Evolutionary conservation across 2,888 invertebrate species (phyloP), one percentile per base, ranked within the genome.

Genomic region (Eutolmus rufibarbis): DNA sequence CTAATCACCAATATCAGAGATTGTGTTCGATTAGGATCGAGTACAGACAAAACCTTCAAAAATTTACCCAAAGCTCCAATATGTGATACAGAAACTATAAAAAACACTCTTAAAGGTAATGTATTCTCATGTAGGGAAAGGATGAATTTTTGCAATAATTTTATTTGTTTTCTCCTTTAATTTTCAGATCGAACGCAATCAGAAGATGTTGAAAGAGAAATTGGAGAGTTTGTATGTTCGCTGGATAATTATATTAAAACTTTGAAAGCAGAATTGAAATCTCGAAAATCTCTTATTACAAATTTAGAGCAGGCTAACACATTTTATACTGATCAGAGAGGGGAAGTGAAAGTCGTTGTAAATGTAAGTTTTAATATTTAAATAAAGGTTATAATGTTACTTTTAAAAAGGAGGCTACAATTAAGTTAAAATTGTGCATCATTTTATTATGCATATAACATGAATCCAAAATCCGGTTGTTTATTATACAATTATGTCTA

Each of bases 341-440:
- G 97, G 7, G 99, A 99, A 94, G 98, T 98, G 16, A 98, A 98
- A 94, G 96, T 98, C 89, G 98, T 99, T 37, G 97, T 97, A 88
- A 98, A 97, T 94, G 98, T 98, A 93, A 95, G 96, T 95, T 9
- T 40, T n/a, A 19, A 85, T 5, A 84, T 51, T 2, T 9, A n/a
- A 40, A 40, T 1, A 46, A n/a, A 51, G 19, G 14, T 43, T 43
- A 9, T 14, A 3, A 46, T 46, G 2, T 0, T 46, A 2, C 16
- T 16, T 46, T 46, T 46, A 46, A 46, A 43, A 14, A 46, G 4
- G 14, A 40, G 0, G 16, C 43, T 46, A 46, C 3, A 0, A 14
- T 46, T 14, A 46, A 16, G 12, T 46, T 46, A 46, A 16, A 14
- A 14, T 14, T 46, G 4, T 46, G 16, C 16, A 4, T 14, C 14